Conservation (phyloP, 92 coral and sea anemone genomes). For the Zoanthus gigantus region DNA sequence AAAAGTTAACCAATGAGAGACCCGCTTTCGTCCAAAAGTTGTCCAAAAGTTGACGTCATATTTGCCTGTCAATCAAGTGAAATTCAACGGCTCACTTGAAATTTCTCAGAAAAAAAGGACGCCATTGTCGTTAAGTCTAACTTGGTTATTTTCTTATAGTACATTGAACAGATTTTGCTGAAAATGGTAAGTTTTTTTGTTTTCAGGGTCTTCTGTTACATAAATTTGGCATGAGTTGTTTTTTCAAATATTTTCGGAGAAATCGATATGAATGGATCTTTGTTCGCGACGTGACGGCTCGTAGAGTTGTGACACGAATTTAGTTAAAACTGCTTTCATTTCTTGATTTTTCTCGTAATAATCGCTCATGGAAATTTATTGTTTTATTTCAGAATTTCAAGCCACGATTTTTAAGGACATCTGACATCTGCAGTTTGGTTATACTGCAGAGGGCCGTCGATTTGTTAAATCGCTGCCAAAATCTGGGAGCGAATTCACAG, state of each 20-base stretch:
- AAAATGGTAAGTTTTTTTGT: too few relatives aligned
- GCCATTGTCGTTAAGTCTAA: too few relatives aligned
- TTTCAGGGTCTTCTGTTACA: background rate
- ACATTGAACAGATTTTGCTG: background rate
- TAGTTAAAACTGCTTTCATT: background rate
- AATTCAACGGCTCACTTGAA: too few relatives aligned
- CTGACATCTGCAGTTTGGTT: background rate
- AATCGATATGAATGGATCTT: background rate
- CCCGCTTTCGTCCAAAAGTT: too few relatives aligned
- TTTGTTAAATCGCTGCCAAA: background rate
- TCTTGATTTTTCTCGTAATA: background rate
- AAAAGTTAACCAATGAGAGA: too few relatives aligned
- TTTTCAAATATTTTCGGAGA: background rate
- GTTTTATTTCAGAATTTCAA: background rate
- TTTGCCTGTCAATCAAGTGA: too few relatives aligned
- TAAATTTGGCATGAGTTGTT: background rate
- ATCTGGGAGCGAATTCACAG: background rate
- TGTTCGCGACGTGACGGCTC: background rate
- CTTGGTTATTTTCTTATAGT: too few relatives aligned
- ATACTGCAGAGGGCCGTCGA: background rate
- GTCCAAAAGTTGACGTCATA: too few relatives aligned
- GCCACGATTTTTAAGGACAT: background rate
- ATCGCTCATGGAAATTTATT: background rate
- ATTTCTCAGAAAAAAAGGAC: too few relatives aligned
- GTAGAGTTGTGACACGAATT: background rate